Conservation (phyloP, 1,140 invertebrate species). For the Drosophila sulfurigaster region DNA sequence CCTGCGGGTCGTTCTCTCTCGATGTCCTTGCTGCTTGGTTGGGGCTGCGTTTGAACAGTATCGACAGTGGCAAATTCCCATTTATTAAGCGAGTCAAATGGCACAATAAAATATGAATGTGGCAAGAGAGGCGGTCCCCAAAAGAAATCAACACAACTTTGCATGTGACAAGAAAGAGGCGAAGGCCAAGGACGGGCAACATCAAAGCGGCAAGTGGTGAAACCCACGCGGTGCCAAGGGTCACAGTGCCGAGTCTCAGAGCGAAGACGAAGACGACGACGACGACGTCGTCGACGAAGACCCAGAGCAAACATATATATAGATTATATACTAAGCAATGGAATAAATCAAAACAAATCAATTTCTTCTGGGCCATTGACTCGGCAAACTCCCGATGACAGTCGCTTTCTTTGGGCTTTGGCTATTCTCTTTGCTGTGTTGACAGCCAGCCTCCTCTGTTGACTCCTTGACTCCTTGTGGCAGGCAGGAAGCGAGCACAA, state of each 20-base stretch:
- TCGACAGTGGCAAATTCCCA: conserved; percentile 55
- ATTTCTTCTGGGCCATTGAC: conserved; percentile 65
- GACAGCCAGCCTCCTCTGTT: conserved; percentile 15
- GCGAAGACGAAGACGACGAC: too few relatives aligned
- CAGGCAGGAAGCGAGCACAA: conserved; percentile 15
- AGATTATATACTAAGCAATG: conserved; percentile 26
- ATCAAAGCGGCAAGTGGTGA: conserved; percentile 39
- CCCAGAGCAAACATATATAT: background rate
- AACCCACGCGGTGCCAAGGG: background rate
- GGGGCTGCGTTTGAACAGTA: conserved; percentile 13
- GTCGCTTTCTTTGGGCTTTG: conserved; percentile 40
- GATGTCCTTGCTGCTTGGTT: background rate
- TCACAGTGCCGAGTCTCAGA: background rate
- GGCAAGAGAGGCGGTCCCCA: conserved; percentile 3
- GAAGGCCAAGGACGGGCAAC: conserved; percentile 1
- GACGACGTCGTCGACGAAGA: too few relatives aligned
- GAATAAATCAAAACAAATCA: conserved; percentile 72
- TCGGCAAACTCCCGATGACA: conserved; percentile 55
- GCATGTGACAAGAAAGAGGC: conserved; percentile 39
- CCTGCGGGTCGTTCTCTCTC: conserved; percentile 1
- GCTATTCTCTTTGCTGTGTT: conserved; percentile 22
- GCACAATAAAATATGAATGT: conserved; percentile 59
- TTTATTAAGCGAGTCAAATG: conserved; percentile 62
- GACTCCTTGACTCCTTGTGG: background rate
- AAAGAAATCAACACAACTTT: conserved; percentile 45